Base-by-base conservation (phyloP, 2,113 vertebrate genomes). In the Megaleporinus macrocephalus region DNA sequence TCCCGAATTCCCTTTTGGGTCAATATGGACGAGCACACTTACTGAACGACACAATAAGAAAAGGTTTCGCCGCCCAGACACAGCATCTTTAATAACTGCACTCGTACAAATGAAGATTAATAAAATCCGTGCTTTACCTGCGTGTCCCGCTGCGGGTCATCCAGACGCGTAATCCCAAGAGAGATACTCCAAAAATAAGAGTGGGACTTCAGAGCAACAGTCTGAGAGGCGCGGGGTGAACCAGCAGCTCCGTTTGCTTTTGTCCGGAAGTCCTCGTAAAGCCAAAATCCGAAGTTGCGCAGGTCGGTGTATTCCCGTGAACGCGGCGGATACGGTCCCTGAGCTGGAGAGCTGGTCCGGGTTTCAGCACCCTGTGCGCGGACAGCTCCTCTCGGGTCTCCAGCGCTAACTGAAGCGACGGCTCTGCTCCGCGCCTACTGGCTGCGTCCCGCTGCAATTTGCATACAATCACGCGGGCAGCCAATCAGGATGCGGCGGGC, bases 361-460 rank as follows among this genome's bases (percentile, higher is more conserved):
- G 84, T 81, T 93, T 94, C 93, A 95, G 94, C 91, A 95, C 92
- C 90, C 83, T 84, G 24, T 82, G 41, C 66, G 84, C 84, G 92
- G 91, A 94, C 92, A 94, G 94, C 91, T 93, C 92, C 84, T 86
- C 83, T 85, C 86, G 78, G 87, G 86, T 93, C 92, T 91, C 84
- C 44, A 87, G 91, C 86, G 89, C 87, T 89, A 55, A 90, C 89
- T 79, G 90, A 92, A 85, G 85, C 81, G 18, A 77, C 55, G 80
- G 77, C 90, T 83, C 83, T 92, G 87, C 86, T 87, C 89, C 90
- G 92, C 91, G 90, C 89, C 86, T 87, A 91, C 90, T 81, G 90
- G 87, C 87, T 89, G 63, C 84, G 83, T 88, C 90, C 89, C 84
- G 79, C 84, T 73, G 49, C 68, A 80, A 91, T 93, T 92, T 93